Percentiles rank a stretch among this genome's conserved stretches.
Conservation (phyloP, 2,113 vertebrate species). For the Phyllopteryx taeniolatus region DNA sequence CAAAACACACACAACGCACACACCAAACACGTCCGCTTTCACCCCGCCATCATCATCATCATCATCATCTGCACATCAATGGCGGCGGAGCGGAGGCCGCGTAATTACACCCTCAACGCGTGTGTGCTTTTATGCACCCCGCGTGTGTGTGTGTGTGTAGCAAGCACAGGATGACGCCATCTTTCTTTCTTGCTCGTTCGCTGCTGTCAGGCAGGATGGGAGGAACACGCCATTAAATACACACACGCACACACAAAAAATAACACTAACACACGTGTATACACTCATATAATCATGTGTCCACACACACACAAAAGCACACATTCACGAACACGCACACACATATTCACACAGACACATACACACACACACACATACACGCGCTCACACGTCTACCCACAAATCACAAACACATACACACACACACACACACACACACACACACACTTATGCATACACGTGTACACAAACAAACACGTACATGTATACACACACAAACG, state of each 20-base stretch:
- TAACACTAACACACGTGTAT: neutral
- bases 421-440: neutral
- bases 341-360: neutral
- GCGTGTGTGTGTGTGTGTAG: slow-evolving; percentile 37
- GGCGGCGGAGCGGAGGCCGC: slow-evolving; percentile 62
- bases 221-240: slow-evolving; percentile 58
- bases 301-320: neutral
- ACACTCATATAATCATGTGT: neutral
- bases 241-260: slow-evolving; percentile 4
- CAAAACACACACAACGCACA: slow-evolving; percentile 51
- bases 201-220: slow-evolving; percentile 57
- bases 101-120: slow-evolving; percentile 53
- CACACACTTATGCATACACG: neutral
- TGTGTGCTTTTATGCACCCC: slow-evolving; percentile 2
- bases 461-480: neutral
- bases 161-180: slow-evolving; percentile 24
- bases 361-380: neutral
- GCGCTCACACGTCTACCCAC: too few species aligned
- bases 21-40: slow-evolving; percentile 51
- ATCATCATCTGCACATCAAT: slow-evolving; percentile 73
- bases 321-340: neutral
- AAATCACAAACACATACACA: neutral
- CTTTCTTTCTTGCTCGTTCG: slow-evolving; percentile 28
- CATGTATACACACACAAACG: too few species aligned
- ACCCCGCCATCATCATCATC: slow-evolving; percentile 58